phyloP scores from a whole-genome alignment of 2,888 invertebrate species.

The Incurvaria masculella region DNA sequence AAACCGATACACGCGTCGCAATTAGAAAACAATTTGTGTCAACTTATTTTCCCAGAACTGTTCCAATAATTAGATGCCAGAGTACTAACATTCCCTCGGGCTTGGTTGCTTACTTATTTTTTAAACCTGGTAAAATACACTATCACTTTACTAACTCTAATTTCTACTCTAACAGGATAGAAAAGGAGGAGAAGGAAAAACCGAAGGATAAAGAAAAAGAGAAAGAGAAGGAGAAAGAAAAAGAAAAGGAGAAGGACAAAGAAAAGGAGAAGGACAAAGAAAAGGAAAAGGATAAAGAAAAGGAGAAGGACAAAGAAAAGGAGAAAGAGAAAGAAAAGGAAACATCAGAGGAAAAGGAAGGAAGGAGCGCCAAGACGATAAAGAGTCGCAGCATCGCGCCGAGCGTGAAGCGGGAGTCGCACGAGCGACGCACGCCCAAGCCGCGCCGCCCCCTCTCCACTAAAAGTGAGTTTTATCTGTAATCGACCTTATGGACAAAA shows the following conservation, averaged over 20 bases:
- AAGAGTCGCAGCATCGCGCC: conserved; percentile 35
- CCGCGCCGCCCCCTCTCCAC: conserved; percentile 32
- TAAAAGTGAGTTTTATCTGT: conserved; percentile 33
- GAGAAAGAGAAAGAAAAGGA: conserved; percentile 24
- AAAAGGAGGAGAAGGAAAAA: conserved; percentile 22
- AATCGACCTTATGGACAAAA: too few species aligned
- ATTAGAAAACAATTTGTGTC: too few species aligned
- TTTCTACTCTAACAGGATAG: background rate
- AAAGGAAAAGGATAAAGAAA: conserved; percentile 18
- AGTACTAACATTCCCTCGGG: too few species aligned
- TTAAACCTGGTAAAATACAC: too few species aligned
- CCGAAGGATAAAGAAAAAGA: conserved; percentile 28
- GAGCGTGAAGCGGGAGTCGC: conserved; percentile 26
- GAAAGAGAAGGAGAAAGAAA: conserved; percentile 21
- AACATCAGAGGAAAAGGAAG: conserved; percentile 21
- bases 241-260: conserved; percentile 27
- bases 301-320: conserved; percentile 14
- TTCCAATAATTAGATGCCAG: too few species aligned
- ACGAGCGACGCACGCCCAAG: conserved; percentile 37
- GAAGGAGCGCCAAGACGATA: too few species aligned
- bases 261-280: conserved; percentile 19
- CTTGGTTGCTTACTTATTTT: too few species aligned
- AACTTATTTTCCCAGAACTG: too few species aligned
- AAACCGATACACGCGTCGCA: too few species aligned
- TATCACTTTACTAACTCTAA: background rate